A percentile compares a stretch with the other conserved stretches of the same genome.
Evolutionary conservation across 2,888 invertebrate genomes (phyloP).

Genomic region (Melanargia galathea): DNA sequence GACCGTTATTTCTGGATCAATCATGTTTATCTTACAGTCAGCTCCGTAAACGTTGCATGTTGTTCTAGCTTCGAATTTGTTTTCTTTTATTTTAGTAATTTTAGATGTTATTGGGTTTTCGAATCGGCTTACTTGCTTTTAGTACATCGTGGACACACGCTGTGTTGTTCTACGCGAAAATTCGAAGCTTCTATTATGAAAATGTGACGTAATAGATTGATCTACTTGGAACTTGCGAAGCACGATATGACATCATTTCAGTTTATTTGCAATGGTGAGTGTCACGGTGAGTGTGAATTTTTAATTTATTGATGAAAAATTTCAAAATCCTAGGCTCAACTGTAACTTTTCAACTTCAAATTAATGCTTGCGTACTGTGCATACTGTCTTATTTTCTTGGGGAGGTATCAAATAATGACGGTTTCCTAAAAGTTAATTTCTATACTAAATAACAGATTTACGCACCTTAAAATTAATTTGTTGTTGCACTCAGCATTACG

Average conservation of each 20-base stretch:
- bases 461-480: too few species aligned
- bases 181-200: conserved; percentile 20
- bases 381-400: too few species aligned
- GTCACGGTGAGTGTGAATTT: too few species aligned
- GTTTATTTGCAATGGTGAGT: too few species aligned
- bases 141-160: conserved; percentile 38
- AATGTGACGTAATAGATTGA: conserved; percentile 21
- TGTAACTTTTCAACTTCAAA: too few species aligned
- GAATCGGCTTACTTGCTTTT: conserved; percentile 55
- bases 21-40: conserved; percentile 67
- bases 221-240: not conserved
- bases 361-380: too few species aligned
- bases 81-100: conserved; percentile 70
- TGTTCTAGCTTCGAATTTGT: conserved; percentile 68
- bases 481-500: too few species aligned
- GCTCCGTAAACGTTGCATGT: conserved; percentile 59
- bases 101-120: conserved; percentile 56
- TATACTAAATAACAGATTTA: too few species aligned
- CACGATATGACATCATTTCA: not conserved
- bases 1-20: conserved; percentile 65
- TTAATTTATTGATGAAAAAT: too few species aligned
- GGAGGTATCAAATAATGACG: too few species aligned
- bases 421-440: too few species aligned
- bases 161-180: conserved; percentile 29
- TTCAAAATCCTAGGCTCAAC: too few species aligned